These are phyloP conservation scores for Cathartes aura DNA, from an alignment of 2,113 vertebrate genomes.

Conservation along the genomic window DNA sequence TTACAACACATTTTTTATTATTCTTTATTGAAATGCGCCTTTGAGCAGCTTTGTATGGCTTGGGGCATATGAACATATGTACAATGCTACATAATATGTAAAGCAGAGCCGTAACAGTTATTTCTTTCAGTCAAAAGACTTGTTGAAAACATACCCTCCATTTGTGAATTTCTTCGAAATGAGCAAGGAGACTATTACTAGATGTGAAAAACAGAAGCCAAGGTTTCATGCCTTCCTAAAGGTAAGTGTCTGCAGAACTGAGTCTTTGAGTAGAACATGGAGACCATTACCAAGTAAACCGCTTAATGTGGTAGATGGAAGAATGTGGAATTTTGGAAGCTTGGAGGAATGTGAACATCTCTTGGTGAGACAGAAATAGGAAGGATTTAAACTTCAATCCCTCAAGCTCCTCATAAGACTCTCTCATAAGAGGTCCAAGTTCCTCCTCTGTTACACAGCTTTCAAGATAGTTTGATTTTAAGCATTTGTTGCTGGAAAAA, in stretches of 20 bases:
- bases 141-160: slow-evolving; percentile 93
- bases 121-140: slow-evolving; percentile 89
- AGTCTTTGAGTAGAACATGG: neutral
- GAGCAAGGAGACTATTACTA: slow-evolving; percentile 96
- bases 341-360: neutral
- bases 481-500: neutral
- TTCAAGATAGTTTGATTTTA: neutral
- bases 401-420: neutral
- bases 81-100: neutral
- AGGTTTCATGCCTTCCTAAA: slow-evolving; percentile 98
- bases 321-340: neutral
- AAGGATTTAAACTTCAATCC: neutral
- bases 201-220: slow-evolving; percentile 95
- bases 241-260: slow-evolving; percentile 71
- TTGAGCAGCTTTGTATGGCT: slow-evolving; percentile 17
- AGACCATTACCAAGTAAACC: neutral
- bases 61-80: neutral
- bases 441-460: neutral
- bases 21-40: slow-evolving; percentile 7
- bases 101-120: slow-evolving; percentile 10
- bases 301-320: neutral
- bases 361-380: neutral
- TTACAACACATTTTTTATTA: neutral
- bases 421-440: neutral
- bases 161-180: slow-evolving; percentile 99